Conservation (phyloP, 2,113 vertebrate species). For the Trematomus loennbergii region DNA sequence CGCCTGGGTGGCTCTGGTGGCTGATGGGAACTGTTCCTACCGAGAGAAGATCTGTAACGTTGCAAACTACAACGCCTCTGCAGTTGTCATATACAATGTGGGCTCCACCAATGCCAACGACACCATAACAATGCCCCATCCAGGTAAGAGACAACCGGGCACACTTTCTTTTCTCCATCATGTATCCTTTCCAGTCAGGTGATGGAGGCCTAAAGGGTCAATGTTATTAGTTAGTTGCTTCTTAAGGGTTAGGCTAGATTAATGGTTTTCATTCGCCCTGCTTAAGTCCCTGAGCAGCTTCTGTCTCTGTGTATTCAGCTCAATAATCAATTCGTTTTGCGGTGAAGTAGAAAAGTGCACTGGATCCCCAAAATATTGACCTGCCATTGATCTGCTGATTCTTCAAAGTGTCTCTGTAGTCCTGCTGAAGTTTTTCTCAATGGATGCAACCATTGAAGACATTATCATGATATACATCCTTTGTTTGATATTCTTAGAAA, state of each 20-base stretch:
- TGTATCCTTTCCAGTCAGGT: neutral
- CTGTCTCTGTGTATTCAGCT: conserved; percentile 22
- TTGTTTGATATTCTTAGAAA: too few species aligned
- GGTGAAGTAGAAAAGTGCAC: conserved; percentile 8
- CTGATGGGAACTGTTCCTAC: conserved; percentile 92
- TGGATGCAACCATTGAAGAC: neutral
- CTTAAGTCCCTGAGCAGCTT: conserved; percentile 3
- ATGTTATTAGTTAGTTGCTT: neutral
- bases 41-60: conserved; percentile 94
- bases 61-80: conserved; percentile 91
- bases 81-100: conserved; percentile 94
- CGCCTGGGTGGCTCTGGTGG: conserved; percentile 94
- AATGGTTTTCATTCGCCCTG: conserved; percentile 6
- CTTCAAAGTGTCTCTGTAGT: neutral
- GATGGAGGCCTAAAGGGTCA: neutral
- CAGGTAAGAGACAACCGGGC: conserved; percentile 85
- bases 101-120: conserved; percentile 91
- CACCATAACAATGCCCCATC: conserved; percentile 95
- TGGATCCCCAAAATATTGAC: neutral
- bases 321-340: conserved; percentile 10
- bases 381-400: neutral
- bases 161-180: neutral
- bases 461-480: neutral
- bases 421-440: neutral
- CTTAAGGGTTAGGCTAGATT: conserved; percentile 2